Evolutionary conservation across 2,888 invertebrate species (phyloP).

Genomic region (Sabellastarte sp.): DNA sequence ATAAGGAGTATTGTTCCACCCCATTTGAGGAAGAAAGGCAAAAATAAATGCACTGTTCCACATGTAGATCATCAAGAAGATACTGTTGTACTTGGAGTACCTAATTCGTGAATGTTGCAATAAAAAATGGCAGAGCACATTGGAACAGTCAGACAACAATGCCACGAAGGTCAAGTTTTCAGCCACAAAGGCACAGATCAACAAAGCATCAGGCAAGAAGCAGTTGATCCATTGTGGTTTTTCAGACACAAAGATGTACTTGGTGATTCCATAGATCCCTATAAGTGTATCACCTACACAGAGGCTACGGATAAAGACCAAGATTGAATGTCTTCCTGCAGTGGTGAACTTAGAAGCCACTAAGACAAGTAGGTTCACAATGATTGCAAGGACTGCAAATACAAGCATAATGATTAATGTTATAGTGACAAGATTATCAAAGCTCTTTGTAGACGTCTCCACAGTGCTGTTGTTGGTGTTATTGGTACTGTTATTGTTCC

Average conservation of each 20-base stretch:
- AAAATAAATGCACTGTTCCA: constrained; percentile 5
- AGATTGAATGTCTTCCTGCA: neutral
- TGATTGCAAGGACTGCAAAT: neutral
- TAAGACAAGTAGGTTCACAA: neutral
- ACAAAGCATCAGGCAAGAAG: neutral
- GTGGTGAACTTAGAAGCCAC: neutral
- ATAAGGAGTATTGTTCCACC: neutral
- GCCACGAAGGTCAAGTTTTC: neutral
- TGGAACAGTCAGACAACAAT: neutral
- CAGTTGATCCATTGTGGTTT: neutral
- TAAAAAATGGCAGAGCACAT: no score
- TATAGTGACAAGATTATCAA: neutral
- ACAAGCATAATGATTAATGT: neutral
- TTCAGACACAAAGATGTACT: neutral
- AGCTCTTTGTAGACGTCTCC: neutral
- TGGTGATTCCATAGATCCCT: neutral
- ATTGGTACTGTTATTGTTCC: no score
- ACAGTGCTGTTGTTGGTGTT: no score
- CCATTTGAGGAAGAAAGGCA: neutral
- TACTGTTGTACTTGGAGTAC: neutral
- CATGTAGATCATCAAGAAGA: neutral
- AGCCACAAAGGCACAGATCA: neutral
- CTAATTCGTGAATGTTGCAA: no score
- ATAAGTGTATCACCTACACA: neutral
- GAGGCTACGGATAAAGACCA: neutral